A percentile compares a stretch with the other conserved stretches of the same genome.
Conservation (phyloP, 1,140 invertebrate genomes). For the Oedothorax gibbosus region DNA sequence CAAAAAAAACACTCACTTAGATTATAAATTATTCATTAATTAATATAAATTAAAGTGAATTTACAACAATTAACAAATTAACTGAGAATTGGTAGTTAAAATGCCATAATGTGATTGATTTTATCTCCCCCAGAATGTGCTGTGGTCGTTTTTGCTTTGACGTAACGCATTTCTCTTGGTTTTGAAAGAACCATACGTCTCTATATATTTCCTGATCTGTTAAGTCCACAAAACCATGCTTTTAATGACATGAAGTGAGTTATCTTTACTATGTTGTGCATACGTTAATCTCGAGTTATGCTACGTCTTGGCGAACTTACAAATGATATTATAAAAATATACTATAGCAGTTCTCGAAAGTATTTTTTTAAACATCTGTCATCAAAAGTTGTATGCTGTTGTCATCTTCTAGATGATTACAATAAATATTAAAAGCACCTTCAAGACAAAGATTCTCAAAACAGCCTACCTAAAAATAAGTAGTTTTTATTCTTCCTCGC, state of each 20-base stretch:
- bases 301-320: background rate
- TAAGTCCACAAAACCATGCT: background rate
- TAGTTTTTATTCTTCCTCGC: conserved; percentile 23
- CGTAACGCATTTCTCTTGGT: background rate
- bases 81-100: no score
- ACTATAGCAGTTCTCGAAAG: no score
- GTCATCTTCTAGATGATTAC: background rate
- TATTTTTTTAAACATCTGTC: no score
- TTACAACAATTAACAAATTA: no score
- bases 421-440: background rate
- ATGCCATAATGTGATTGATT: no score
- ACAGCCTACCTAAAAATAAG: conserved; percentile 31
- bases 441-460: background rate
- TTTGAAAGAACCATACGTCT: background rate
- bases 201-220: background rate
- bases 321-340: background rate
- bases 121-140: no score
- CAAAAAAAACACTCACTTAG: no score
- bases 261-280: background rate
- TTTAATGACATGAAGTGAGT: background rate
- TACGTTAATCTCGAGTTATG: background rate
- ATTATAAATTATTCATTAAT: no score
- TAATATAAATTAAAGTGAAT: no score
- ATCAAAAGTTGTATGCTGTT: background rate
- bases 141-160: conserved; percentile 1